Evolutionary conservation across 2,113 vertebrate species (phyloP), one percentile per base, ranked within the genome.

Genomic region (Boleophthalmus pectinirostris): DNA sequence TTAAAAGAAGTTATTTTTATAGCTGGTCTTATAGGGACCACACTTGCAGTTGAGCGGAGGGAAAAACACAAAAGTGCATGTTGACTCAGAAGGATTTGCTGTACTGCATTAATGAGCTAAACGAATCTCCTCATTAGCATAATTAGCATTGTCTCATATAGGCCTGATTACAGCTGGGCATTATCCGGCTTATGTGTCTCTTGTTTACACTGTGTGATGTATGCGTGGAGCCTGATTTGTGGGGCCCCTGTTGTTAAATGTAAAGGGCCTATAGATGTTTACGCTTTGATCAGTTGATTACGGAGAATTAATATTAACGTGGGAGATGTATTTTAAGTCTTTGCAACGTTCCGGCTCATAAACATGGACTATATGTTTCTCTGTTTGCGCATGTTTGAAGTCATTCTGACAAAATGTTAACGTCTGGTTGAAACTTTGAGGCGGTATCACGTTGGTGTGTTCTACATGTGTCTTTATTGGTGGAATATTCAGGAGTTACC

Each of bases 81-180:
- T 54, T 54, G 51, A 54, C 51, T 54, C 51, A 21, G 51, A 21
- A 21, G 51, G 51, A 54, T 54, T 21, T 21, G n/a, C 51, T 21
- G 51, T 54, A 20, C n/a, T n/a, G 51, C n/a, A 54, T 54, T 54
- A 54, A 54, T 54, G 51, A 54, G 51, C 51, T 54, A 54, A 54
- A 54, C 51, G 6, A 54, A 54, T 2, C 8, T 20, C 20, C 8
- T 54, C 20, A 54, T 54, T 54, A 54, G 51, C 51, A 54, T 54
- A 54, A 54, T 54, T 21, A 54, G 20, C 51, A 53, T 54, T 54
- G 51, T 54, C n/a, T 54, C 51, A 54, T 54, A n/a, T 11, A 54
- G 20, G 4, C 51, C 51, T 21, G 51, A 54, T 54, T 54, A 54
- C 18, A 54, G 51, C 51, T n/a, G 51, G 18, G 51, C 51, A 21